phyloP scores from a whole-genome alignment of 2,797 vertebrate genomes.

The Pseudochirops cupreus region DNA sequence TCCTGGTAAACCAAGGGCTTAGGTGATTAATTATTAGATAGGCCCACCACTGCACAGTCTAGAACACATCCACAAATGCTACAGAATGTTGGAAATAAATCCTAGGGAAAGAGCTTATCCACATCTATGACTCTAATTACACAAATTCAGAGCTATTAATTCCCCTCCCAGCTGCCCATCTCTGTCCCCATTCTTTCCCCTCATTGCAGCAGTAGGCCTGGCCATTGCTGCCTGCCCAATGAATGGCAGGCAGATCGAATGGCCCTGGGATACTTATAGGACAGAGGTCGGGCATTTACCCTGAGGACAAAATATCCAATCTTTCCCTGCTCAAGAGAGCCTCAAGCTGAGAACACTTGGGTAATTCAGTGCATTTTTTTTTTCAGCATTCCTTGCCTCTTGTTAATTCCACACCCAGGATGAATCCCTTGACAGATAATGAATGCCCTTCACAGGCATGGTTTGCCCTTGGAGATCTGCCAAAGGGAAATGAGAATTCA shows the following conservation, averaged over 20 bases:
- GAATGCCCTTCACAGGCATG: background rate
- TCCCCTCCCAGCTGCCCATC: background rate
- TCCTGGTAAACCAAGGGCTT: background rate
- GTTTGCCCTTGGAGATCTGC: background rate
- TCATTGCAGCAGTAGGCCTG: background rate
- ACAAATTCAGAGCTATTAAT: constrained; percentile 56
- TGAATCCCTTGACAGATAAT: constrained; percentile 4
- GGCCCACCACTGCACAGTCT: constrained; percentile 1
- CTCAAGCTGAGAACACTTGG: constrained; percentile 5
- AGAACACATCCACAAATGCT: constrained; percentile 36
- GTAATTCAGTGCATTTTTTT: background rate
- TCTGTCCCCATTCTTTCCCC: constrained; percentile 7
- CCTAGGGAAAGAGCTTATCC: constrained; percentile 50
- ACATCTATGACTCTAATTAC: constrained; percentile 66
- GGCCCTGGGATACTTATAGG: background rate
- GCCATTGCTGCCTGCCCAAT: background rate
- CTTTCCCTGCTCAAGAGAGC: background rate
- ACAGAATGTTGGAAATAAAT: constrained; percentile 26
- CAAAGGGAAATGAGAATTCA: background rate
- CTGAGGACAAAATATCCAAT: background rate
- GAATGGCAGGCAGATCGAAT: constrained; percentile 32
- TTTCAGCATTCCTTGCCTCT: constrained; percentile 17
- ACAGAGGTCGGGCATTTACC: constrained; percentile 14
- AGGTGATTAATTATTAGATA: constrained; percentile 61
- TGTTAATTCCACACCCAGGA: background rate